Evolutionary conservation across 2,888 invertebrate genomes (phyloP), one percentile per base, ranked within the genome.

Genomic region (Pristionchus fissidentatus): DNA sequence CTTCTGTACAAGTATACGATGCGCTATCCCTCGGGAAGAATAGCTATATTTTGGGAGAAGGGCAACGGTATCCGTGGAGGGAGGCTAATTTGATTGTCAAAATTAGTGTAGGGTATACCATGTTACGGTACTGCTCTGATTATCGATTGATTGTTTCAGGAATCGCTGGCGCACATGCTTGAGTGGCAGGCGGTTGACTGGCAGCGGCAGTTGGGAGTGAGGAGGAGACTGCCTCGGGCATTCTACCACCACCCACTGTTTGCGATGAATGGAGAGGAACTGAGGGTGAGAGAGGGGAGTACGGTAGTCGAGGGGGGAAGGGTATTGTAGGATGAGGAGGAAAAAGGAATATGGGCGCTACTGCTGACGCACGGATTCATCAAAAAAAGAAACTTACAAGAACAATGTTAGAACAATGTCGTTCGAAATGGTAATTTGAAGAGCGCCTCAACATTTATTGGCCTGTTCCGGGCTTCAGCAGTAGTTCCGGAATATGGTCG

Each of bases 101-200:
- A 15, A 49, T 49, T 8, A 22, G 8, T 49, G 3, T 22, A 4
- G 52, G 19, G 19, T 15, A 52, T n/a, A 2, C 22, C n/a, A 52
- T 35, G 19, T 2, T 70, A 70, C 43, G 70, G 41, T 70, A 41
- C 1, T 3, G 49, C 1, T 49, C 7, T n/a, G 15, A 13, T 4
- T 41, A 70, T 41, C 70, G 70, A 70, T 49, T 41, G 29, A 19
- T 46, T 26, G 7, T 19, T 73, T 57, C 55, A 79, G 79, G 79
- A 57, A 57, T 15, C 22, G 22, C 22, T 81, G 43, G 80, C 80
- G 13, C 29, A 43, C 32, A 81, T 81, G 41, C 38, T 81, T 19
- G 80, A 81, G 46, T 81, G 80, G 80, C 60, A 62, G 43, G 43
- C 62, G 15, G 32, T 81, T 10, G 62, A 81, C 7, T 81, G 80